Evolutionary conservation across 1,140 invertebrate species (phyloP), one percentile per base, ranked within the genome.

Genomic region (Chelonus insularis): DNA sequence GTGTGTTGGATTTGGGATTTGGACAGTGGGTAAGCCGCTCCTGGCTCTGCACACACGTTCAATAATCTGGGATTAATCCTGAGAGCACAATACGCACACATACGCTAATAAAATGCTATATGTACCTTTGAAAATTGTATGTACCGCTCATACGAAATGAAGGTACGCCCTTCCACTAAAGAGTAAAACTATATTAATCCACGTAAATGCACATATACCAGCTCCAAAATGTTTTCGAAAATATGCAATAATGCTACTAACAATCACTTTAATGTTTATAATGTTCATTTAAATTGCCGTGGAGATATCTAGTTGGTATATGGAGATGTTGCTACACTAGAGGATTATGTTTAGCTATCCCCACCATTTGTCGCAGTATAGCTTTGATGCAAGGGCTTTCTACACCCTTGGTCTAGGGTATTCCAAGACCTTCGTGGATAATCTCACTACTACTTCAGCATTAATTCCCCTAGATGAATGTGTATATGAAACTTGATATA

Each of bases 1-100:
- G 73, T 76, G 77, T 71, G 78, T 77, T 71, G 72, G 78, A 79
- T 80, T 79, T 77, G 63, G 76, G 75, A 77, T 79, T 78, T 76
- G 70, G 71, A 70, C 67, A 69, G 60, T 68, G 64, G 66, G 66
- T 52, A 65, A 60, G 56, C 68, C 51, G 61, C 64, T 59, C 67
- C 50, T 55, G 34, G 37, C 62, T 63, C 66, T 29, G 7, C 25
- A 66, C 70, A 74, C 72, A 70, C 64, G 67, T 65, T 67, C 75
- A 75, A 75, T 79, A 79, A 79, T 79, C 76, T 75, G 64, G 69
- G 72, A 75, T 75, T 77, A 79, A 79, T 78, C 77, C 74, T 61
- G 54, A 68, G 12, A 65, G 58, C 70, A 67, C 60, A 14, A 50
- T 23, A 16, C 54, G 58, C 64, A 67, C 65, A 58, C 61, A 68